These are phyloP conservation scores for Lithobates pipiens DNA, from an alignment of 2,797 vertebrate species.

Conservation along the genomic window DNA sequence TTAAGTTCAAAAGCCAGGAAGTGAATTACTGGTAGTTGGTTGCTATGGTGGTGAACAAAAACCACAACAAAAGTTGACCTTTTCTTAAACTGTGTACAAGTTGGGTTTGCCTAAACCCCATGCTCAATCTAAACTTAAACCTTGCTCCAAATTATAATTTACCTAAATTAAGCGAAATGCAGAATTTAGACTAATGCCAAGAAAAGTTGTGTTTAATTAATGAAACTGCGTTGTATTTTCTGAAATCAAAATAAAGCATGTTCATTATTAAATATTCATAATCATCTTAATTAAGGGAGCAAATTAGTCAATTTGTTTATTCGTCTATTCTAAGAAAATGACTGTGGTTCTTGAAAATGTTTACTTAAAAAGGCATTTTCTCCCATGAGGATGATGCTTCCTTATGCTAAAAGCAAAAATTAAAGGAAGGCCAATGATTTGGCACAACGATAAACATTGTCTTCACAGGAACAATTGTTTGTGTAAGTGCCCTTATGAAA, in stretches of 20 bases:
- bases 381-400: background rate
- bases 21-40: too few relatives aligned
- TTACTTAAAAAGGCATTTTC: background rate
- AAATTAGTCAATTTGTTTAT: constrained; percentile 6
- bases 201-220: background rate
- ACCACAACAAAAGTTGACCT: too few relatives aligned
- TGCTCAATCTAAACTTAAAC: too few relatives aligned
- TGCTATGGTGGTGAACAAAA: too few relatives aligned
- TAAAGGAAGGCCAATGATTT: background rate
- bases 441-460: background rate
- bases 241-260: constrained; percentile 9
- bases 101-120: too few relatives aligned
- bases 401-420: background rate
- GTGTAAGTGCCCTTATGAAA: background rate
- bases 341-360: background rate
- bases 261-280: constrained; percentile 36
- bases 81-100: too few relatives aligned
- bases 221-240: constrained; percentile 10
- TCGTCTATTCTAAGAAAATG: constrained; percentile 4
- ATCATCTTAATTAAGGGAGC: constrained; percentile 4
- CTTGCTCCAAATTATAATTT: too few relatives aligned
- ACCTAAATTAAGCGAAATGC: background rate
- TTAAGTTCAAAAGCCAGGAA: too few relatives aligned
- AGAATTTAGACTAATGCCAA: background rate
- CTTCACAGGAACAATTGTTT: background rate